phyloP scores from a whole-genome alignment of 1,140 invertebrate genomes.

The Dryas iulia region DNA sequence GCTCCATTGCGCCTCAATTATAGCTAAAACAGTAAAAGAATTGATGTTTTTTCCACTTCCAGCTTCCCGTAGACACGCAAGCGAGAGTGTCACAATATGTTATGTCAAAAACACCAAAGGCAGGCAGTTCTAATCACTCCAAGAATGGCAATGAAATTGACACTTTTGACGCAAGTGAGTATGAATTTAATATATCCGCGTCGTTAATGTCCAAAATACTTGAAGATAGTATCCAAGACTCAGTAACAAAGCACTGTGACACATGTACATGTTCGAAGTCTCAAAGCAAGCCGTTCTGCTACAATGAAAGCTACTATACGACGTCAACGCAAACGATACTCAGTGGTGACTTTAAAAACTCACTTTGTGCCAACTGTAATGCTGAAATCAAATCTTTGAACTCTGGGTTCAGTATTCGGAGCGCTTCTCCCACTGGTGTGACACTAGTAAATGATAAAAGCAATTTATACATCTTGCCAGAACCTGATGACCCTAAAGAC shows the following conservation, averaged over 20 bases:
- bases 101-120: slow-evolving; percentile 83
- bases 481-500: slow-evolving; percentile 31
- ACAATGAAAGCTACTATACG: slow-evolving; percentile 81
- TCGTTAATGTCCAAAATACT: slow-evolving; percentile 96
- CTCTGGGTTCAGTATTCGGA: slow-evolving; percentile 65
- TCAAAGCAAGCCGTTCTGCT: slow-evolving; percentile 82
- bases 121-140: slow-evolving; percentile 61
- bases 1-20: too few species aligned
- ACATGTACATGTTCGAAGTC: slow-evolving; percentile 87
- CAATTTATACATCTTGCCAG: slow-evolving; percentile 56
- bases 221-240: slow-evolving; percentile 90
- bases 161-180: slow-evolving; percentile 76
- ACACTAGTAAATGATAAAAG: slow-evolving; percentile 64
- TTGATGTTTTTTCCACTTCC: slow-evolving; percentile 14
- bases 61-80: slow-evolving; percentile 95
- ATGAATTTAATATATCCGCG: slow-evolving; percentile 92
- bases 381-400: slow-evolving; percentile 69
- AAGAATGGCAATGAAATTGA: slow-evolving; percentile 73
- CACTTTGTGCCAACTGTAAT: slow-evolving; percentile 82
- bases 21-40: not conserved
- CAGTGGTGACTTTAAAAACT: slow-evolving; percentile 76
- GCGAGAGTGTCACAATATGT: slow-evolving; percentile 91
- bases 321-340: slow-evolving; percentile 82
- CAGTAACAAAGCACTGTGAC: slow-evolving; percentile 88
- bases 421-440: slow-evolving; percentile 58